Conservation (phyloP, 2,797 vertebrate genomes). For the Xenentodon cancila region DNA sequence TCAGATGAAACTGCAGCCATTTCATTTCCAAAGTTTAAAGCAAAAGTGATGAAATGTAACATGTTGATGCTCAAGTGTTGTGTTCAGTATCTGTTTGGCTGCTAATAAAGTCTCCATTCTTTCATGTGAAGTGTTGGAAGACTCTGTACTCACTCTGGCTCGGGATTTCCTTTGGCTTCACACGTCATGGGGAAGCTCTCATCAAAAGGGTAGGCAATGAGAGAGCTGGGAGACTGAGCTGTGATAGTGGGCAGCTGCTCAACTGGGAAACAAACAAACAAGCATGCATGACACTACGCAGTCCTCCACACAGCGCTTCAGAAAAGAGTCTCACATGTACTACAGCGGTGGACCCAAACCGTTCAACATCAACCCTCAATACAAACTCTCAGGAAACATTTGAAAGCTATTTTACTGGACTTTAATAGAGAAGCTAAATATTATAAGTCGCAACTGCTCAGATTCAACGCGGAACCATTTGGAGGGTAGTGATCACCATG, state of each 20-base stretch:
- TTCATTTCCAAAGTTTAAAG: slow-evolving; percentile 18
- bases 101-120: slow-evolving; percentile 35
- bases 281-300: slow-evolving; percentile 12
- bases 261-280: slow-evolving; percentile 82
- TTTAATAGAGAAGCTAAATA: no score
- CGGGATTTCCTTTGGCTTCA: slow-evolving; percentile 93
- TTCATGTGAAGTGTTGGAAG: slow-evolving; percentile 15
- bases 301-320: not conserved
- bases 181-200: slow-evolving; percentile 92
- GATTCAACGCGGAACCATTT: not conserved
- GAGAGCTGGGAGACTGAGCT: slow-evolving; percentile 82
- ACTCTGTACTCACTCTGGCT: slow-evolving; percentile 86
- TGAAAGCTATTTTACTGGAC: no score
- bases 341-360: slow-evolving; percentile 36
- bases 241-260: slow-evolving; percentile 93
- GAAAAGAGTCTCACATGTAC: not conserved
- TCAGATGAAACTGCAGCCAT: slow-evolving; percentile 1
- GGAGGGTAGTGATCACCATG: not conserved
- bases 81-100: slow-evolving; percentile 18
- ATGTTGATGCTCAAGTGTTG: slow-evolving; percentile 27
- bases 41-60: slow-evolving; percentile 25
- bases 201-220: slow-evolving; percentile 94
- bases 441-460: no score
- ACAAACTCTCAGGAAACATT: no score
- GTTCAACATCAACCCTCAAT: no score